phyloP scores from a whole-genome alignment of 1,140 invertebrate genomes.

The Brachionus asplanchnoidis region DNA sequence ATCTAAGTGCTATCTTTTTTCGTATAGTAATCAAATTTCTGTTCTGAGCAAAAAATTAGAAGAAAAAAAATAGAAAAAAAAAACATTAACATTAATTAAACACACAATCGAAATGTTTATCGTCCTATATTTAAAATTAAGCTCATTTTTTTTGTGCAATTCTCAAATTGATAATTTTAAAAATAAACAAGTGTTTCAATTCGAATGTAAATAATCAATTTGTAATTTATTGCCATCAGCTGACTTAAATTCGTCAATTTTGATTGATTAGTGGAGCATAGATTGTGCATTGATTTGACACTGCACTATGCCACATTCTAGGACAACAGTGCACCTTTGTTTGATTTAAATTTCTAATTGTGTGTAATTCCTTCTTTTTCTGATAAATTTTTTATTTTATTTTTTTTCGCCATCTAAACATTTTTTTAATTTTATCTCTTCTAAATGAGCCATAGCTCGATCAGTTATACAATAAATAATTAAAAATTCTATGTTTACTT shows the following conservation, averaged over 20 bases:
- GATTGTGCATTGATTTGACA: neutral
- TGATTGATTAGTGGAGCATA: neutral
- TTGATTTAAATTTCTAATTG: too few species aligned
- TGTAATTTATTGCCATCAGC: slow-evolving; percentile 13
- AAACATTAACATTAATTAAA: slow-evolving; percentile 17
- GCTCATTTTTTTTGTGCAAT: slow-evolving; percentile 2
- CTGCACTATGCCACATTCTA: too few species aligned
- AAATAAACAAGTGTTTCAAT: slow-evolving; percentile 25
- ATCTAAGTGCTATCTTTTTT: neutral
- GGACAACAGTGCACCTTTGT: too few species aligned
- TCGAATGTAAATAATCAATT: slow-evolving; percentile 15
- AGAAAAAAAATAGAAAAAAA: neutral
- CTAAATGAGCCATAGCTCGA: too few species aligned
- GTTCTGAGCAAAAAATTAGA: neutral
- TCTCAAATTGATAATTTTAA: neutral
- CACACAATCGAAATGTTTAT: neutral
- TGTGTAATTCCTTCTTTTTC: too few species aligned
- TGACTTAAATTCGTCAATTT: neutral
- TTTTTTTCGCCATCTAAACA: too few species aligned
- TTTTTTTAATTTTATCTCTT: too few species aligned
- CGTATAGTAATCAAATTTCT: slow-evolving; percentile 6
- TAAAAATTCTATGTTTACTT: too few species aligned
- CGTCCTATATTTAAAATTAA: neutral
- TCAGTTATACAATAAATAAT: too few species aligned
- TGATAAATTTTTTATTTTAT: too few species aligned